Evolutionary conservation across 1,140 invertebrate genomes (phyloP).

Genomic region (Leptinotarsa undecemlineata): DNA sequence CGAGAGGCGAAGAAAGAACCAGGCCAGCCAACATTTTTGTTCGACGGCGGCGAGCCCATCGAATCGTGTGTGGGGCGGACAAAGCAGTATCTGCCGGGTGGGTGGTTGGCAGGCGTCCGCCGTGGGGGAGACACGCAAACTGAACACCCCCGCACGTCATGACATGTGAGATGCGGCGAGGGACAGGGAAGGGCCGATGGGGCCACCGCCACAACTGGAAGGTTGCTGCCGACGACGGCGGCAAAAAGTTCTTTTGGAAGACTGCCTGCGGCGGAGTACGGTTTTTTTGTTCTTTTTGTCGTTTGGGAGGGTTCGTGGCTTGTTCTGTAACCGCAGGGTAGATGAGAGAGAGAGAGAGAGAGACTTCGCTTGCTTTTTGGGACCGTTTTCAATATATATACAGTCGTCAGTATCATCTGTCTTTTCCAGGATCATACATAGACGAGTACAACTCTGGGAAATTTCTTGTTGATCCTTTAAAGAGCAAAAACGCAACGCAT

Average conservation of each 20-base stretch:
- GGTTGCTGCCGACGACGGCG: neutral
- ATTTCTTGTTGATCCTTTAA: too few species aligned
- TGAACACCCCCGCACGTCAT: slow-evolving; percentile 21
- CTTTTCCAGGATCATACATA: too few species aligned
- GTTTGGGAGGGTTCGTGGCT: too few species aligned
- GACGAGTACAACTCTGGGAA: too few species aligned
- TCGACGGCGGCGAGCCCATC: slow-evolving; percentile 3
- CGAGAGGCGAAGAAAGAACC: too few species aligned
- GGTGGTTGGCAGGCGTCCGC: neutral
- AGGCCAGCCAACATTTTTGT: slow-evolving; percentile 18
- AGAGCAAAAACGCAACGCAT: too few species aligned
- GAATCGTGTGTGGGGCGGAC: slow-evolving; percentile 12
- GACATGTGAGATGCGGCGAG: slow-evolving; percentile 20
- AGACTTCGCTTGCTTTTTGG: too few species aligned
- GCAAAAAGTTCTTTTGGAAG: neutral
- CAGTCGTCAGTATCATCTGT: too few species aligned
- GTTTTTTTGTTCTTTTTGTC: too few species aligned
- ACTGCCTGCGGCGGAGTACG: neutral
- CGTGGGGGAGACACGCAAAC: slow-evolving; percentile 20
- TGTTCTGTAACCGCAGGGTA: too few species aligned
- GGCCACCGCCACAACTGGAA: slow-evolving; percentile 6
- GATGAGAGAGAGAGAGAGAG: too few species aligned
- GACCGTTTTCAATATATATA: too few species aligned
- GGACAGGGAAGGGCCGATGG: neutral
- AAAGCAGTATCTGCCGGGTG: slow-evolving; percentile 7